Conservation (phyloP, 2,888 invertebrate genomes). For the Cataglyphis albicans region DNA sequence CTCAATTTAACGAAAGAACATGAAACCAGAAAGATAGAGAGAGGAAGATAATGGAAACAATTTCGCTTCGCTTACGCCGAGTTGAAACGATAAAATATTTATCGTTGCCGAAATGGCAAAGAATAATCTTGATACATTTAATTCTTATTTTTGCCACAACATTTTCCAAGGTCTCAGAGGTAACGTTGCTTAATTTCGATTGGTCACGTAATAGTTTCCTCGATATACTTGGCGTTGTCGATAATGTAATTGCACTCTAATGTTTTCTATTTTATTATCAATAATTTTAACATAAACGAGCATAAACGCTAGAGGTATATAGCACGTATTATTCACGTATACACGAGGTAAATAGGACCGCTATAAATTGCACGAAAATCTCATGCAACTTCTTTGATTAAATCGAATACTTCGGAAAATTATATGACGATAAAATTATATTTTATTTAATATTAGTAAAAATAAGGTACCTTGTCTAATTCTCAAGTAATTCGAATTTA, state of each 20-base stretch:
- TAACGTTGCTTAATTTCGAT: background rate
- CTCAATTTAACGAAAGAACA: conserved; percentile 3
- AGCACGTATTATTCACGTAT: conserved; percentile 17
- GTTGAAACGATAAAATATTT: conserved; percentile 35
- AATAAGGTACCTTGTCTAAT: background rate
- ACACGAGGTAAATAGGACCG: background rate
- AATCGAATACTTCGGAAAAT: background rate
- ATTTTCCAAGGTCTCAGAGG: background rate
- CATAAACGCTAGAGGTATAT: too few relatives aligned
- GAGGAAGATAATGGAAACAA: background rate
- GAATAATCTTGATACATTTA: conserved; percentile 18
- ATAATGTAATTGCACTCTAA: conserved; percentile 28
- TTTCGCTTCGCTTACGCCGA: background rate
- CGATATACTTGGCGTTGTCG: background rate
- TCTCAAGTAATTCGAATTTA: background rate
- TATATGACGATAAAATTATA: background rate
- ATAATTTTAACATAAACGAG: conserved; percentile 8
- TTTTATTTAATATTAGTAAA: background rate
- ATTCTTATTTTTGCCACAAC: background rate
- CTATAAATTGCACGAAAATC: background rate
- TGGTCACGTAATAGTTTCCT: background rate
- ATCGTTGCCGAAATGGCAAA: background rate
- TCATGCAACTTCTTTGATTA: background rate
- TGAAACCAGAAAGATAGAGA: background rate
- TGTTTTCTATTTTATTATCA: background rate